Evolutionary conservation across 2,888 invertebrate genomes (phyloP).

Genomic region (Nasonovia ribisnigri): DNA sequence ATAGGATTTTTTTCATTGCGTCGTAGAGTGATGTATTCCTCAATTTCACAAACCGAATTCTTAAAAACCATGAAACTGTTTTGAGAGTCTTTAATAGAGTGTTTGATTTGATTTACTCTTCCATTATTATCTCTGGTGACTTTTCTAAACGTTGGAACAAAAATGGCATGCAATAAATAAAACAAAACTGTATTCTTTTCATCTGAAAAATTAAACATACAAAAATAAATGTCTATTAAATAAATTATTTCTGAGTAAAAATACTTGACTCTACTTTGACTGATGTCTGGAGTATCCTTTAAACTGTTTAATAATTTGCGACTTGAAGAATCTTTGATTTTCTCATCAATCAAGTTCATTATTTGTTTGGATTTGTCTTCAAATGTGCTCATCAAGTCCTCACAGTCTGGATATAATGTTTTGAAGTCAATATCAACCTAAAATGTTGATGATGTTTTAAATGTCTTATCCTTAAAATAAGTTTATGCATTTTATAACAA

Average conservation of each 20-base stretch:
- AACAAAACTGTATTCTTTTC: not conserved
- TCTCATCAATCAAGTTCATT: conserved; percentile 9
- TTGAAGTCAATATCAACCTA: conserved; percentile 31
- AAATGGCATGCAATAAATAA: conserved; percentile 18
- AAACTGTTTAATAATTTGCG: not conserved
- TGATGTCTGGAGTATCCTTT: not conserved
- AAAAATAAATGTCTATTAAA: not conserved
- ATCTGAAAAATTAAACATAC: conserved; percentile 14
- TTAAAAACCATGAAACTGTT: conserved; percentile 8
- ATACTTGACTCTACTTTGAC: conserved; percentile 1
- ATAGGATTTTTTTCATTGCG: not conserved
- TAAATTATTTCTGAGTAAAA: not conserved
- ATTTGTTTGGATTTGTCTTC: conserved; percentile 3
- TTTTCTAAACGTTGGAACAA: conserved; percentile 4
- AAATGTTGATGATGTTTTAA: not conserved
- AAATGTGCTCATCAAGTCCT: not conserved
- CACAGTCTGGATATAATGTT: not conserved
- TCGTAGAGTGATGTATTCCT: not conserved
- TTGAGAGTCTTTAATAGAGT: conserved; percentile 21
- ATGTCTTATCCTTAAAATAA: no score
- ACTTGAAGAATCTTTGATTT: conserved; percentile 9
- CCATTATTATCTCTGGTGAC: not conserved
- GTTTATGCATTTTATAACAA: no score
- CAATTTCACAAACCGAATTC: not conserved
- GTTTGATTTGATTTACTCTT: not conserved